Evolutionary conservation across 2,888 invertebrate species (phyloP), one percentile per base, ranked within the genome.

Genomic region (Caenorhabditis sp.): DNA sequence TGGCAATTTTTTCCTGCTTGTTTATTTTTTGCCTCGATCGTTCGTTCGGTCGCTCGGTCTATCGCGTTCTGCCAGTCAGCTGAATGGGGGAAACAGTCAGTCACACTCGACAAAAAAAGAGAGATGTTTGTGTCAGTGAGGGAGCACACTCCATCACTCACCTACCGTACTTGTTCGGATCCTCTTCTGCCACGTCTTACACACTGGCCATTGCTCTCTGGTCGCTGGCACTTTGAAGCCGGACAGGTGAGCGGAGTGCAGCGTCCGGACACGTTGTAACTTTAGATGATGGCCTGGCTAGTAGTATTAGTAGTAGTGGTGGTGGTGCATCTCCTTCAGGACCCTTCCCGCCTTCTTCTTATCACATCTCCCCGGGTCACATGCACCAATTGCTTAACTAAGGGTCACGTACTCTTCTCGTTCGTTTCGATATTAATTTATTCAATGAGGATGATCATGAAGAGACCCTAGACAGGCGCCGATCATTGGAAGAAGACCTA

Each of bases 81-180:
- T 58, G 58, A 43, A 26, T 26, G 32, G 39, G 24, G 39, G 35
- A 55, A 37, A 20, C 27, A 50, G 35, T 20, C 24, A 9, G 6
- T 2, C 13, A 8, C 32, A 17, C 26, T 46, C 46, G 53, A 52
- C 52, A 35, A 20, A 15, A 32, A 2, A 7, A 52, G 35, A 59
- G 55, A 53, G 37, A 45, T 56, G 65, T 66, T 55, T 68, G 55
- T 58, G 66, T 30, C 30, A 20, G 56, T 30, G 37, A 37, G 15
- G 27, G 20, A 58, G 30, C 15, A 30, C 59, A 26, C 9, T 8
- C n/a, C n/a, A n/a, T n/a, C n/a, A n/a, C n/a, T n/a, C n/a, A n/a
- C n/a, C 45, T 32, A 58, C 45, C 32, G 45, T 45, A 45, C 45
- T 45, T 24, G 5, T 2, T 41, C 13, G 17, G 2, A 35, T 9